phyloP scores from a whole-genome alignment of 2,113 vertebrate genomes.

The Rhodinocichla rosea region DNA sequence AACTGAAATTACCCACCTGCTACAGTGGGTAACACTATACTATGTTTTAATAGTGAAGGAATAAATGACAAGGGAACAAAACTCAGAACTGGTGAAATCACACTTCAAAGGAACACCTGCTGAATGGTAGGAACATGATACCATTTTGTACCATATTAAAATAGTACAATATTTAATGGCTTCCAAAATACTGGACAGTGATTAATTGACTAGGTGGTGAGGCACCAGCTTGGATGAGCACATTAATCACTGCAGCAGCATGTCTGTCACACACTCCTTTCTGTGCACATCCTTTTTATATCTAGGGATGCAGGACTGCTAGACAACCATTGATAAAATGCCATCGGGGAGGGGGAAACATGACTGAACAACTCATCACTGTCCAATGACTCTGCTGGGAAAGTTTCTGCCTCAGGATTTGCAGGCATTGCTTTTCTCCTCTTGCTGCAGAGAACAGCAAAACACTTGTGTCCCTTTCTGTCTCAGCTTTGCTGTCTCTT shows the following conservation, averaged over 20 bases:
- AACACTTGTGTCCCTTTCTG: neutral
- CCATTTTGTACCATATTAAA: neutral
- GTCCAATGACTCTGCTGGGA: neutral
- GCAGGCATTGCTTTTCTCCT: neutral
- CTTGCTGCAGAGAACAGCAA: neutral
- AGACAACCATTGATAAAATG: slow-evolving; percentile 65
- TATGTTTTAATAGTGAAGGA: neutral
- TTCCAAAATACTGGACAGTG: slow-evolving; percentile 43
- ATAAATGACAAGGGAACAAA: neutral
- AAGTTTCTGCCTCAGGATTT: slow-evolving; percentile 16
- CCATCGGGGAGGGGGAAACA: neutral
- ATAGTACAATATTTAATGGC: neutral
- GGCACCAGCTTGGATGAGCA: neutral
- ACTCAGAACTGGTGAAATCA: neutral
- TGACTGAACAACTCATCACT: neutral
- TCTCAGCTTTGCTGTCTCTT: neutral
- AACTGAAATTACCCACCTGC: neutral
- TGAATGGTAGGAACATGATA: neutral
- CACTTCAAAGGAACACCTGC: slow-evolving; percentile 23
- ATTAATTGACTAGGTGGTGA: slow-evolving; percentile 52
- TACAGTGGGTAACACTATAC: too few species aligned
- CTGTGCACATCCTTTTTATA: slow-evolving; percentile 42
- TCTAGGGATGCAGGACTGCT: slow-evolving; percentile 16
- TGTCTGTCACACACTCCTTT: slow-evolving; percentile 36
- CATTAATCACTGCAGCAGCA: slow-evolving; percentile 63